Evolutionary conservation across 2,797 vertebrate genomes (phyloP).

Genomic region (Phoxinus dragarum): DNA sequence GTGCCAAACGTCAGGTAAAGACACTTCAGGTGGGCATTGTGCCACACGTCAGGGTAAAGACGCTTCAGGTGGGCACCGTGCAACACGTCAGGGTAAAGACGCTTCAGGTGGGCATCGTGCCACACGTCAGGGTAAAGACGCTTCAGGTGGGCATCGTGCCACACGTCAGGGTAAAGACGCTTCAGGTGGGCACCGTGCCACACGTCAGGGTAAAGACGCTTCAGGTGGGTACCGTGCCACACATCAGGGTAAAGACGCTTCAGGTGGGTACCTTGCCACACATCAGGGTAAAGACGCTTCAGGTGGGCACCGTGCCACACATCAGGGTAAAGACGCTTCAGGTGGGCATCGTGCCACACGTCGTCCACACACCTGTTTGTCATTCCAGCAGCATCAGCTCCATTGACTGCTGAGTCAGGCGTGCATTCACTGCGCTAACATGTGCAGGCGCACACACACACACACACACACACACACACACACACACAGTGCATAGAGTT

Average conservation of each 20-base stretch:
- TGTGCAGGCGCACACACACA: background rate
- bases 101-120: too few relatives aligned
- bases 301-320: slow-evolving; percentile 43
- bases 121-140: too few relatives aligned
- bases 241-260: background rate
- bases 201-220: too few relatives aligned
- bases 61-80: too few relatives aligned
- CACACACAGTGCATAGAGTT: slow-evolving; percentile 19
- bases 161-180: too few relatives aligned
- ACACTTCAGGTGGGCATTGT: too few relatives aligned
- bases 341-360: slow-evolving; percentile 42
- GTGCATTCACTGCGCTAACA: background rate
- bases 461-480: background rate
- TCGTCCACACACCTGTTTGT: slow-evolving; percentile 33
- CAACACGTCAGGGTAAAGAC: too few relatives aligned
- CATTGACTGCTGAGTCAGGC: slow-evolving; percentile 61
- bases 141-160: too few relatives aligned
- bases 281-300: background rate
- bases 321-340: background rate
- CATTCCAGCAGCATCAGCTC: slow-evolving; percentile 22
- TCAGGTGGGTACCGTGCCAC: too few relatives aligned
- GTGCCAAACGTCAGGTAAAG: too few relatives aligned
- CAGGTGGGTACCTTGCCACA: slow-evolving; percentile 43
- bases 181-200: too few relatives aligned
- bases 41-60: too few relatives aligned